Evolutionary conservation across 2,888 invertebrate species (phyloP), one percentile per base, ranked within the genome.

Genomic region (Barypeithes pellucidus): DNA sequence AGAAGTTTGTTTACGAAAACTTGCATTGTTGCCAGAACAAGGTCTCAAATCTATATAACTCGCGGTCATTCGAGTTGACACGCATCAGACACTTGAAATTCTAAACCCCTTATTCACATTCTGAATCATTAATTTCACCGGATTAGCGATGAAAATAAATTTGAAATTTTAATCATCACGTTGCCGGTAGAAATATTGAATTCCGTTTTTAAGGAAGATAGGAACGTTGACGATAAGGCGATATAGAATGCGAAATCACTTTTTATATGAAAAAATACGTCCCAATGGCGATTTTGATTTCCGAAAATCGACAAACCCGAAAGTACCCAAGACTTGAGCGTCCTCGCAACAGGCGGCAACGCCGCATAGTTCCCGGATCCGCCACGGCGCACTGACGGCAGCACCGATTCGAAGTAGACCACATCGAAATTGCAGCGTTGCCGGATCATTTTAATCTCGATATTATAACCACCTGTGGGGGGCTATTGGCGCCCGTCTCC

Each of bases 401-500:
- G 65, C 73, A 68, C 73, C 69, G 61, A n/a, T 59, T 61, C 50
- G 50, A 41, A 52, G 29, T 47, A 22, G 59, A 57, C 65, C 65
- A 65, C 66, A 68, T 59, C 41, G 33, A 52, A 24, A 16, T 33
- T 36, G 33, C 69, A n/a, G 29, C 69, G 73, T 69, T 69, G 69
- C 68, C 73, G 16, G 14, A 39, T 43, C 20, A 24, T 33, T 45
- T 8, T 20, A 14, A 18, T 52, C 52, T 33, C 18, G 39, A 24
- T 65, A 33, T 47, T 61, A 47, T 65, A 74, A 74, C 74, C 74
- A 74, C 74, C 74, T 74, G 74, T 74, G 74, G 74, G 70, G 74
- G 61, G 33, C 72, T 47, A 50, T 60, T 43, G 72, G 60, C 72
- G 62, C 73, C 60, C 50, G 73, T 18, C 63, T 63, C 70, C 70